Evolutionary conservation across 64 coral and sea anemone species (phyloP).

Genomic region (Montipora sp.): DNA sequence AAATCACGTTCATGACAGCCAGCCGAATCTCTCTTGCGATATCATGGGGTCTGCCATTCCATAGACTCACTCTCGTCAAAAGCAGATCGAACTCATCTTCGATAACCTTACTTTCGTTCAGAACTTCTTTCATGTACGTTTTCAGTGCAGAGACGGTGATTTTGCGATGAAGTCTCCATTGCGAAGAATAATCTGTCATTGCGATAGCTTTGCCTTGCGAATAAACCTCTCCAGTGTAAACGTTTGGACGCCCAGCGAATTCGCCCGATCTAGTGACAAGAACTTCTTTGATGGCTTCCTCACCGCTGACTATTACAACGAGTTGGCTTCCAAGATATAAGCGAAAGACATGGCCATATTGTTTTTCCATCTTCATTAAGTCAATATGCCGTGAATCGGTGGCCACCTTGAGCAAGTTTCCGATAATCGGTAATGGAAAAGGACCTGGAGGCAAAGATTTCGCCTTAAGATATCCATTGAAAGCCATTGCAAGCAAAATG

Average conservation of each 20-base stretch:
- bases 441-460: background rate
- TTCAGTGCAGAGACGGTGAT: slow-evolving; percentile 19
- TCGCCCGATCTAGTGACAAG: background rate
- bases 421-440: background rate
- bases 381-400: background rate
- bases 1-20: slow-evolving; percentile 66
- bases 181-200: slow-evolving; percentile 23
- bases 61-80: background rate
- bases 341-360: background rate
- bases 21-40: slow-evolving; percentile 52
- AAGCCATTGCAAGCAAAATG: no score
- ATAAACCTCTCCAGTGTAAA: background rate
- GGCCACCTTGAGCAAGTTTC: background rate
- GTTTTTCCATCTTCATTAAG: background rate
- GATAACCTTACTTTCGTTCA: slow-evolving; percentile 20
- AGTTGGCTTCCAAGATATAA: slow-evolving; percentile 10
- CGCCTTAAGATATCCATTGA: no score
- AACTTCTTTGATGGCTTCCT: background rate
- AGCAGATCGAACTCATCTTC: slow-evolving; percentile 12
- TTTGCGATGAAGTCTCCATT: slow-evolving; percentile 43
- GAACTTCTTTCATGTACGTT: background rate
- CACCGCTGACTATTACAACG: background rate
- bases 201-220: background rate
- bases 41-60: background rate
- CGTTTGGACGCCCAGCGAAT: slow-evolving; percentile 17